Evolutionary conservation across 30 jellyfish, hydroid and myxozoan species (phyloP).

Genomic region (Cassiopea xamachana): DNA sequence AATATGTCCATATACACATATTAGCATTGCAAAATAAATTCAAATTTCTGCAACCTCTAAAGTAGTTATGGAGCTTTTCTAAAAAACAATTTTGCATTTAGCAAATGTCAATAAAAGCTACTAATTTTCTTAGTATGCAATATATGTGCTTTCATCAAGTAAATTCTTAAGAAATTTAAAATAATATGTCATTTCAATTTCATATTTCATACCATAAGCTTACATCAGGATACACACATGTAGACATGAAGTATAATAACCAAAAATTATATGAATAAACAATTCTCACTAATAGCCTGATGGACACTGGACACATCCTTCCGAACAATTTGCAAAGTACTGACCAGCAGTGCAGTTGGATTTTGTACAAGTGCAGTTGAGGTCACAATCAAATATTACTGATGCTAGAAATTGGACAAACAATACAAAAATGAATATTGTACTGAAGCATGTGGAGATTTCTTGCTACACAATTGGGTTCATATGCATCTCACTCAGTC

Average conservation of each 20-base stretch:
- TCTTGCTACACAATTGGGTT: background rate
- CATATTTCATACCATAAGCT: background rate
- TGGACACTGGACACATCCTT: conserved; percentile 94
- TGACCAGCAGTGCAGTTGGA: conserved; percentile 98
- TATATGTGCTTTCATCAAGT: too few species aligned
- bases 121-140: too few species aligned
- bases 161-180: too few species aligned
- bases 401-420: conserved; percentile 24
- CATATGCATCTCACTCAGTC: background rate
- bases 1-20: too few species aligned
- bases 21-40: too few species aligned
- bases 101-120: too few species aligned
- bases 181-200: too few species aligned
- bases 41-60: too few species aligned
- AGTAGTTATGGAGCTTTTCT: too few species aligned
- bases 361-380: conserved; percentile 88
- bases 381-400: conserved; percentile 77
- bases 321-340: conserved; percentile 85
- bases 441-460: background rate
- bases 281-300: conserved; percentile 86
- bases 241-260: too few species aligned
- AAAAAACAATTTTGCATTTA: too few species aligned
- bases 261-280: background rate
- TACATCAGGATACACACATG: background rate
- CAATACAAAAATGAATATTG: background rate